Percentiles rank a stretch among this genome's conserved stretches.
Evolutionary conservation across 2,888 invertebrate genomes (phyloP).

Genomic region (Anthophora plumipes): DNA sequence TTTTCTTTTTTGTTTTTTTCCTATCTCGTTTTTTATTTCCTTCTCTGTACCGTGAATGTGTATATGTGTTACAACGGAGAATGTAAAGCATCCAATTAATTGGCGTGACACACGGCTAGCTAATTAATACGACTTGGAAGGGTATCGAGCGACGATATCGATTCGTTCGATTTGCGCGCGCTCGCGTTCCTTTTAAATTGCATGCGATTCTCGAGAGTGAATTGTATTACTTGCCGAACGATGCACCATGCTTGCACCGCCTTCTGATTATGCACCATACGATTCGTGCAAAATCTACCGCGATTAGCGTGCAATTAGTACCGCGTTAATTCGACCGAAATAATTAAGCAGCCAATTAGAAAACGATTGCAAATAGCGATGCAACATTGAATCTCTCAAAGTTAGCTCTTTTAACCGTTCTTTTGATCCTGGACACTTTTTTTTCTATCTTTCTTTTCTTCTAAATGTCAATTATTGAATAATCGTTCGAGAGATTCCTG

Average conservation of each 20-base stretch:
- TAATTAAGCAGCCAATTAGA: slow-evolving; percentile 24
- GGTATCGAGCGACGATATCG: not conserved
- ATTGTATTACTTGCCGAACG: slow-evolving; percentile 29
- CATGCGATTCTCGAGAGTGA: slow-evolving; percentile 56
- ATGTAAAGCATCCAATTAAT: slow-evolving; percentile 22
- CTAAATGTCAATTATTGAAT: not conserved
- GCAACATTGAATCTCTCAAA: not conserved
- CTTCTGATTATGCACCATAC: slow-evolving; percentile 27
- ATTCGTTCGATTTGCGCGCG: slow-evolving; percentile 20
- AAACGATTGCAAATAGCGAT: slow-evolving; percentile 27
- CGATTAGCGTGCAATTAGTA: slow-evolving; percentile 44
- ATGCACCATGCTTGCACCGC: slow-evolving; percentile 63
- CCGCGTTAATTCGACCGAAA: slow-evolving; percentile 29
- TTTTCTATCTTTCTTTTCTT: not conserved
- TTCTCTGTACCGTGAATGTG: not conserved
- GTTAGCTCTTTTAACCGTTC: not conserved
- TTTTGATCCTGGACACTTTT: not conserved
- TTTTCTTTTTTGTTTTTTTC: no score
- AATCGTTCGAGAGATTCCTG: not conserved
- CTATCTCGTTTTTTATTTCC: no score
- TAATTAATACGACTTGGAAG: slow-evolving; percentile 21
- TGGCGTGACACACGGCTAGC: not conserved
- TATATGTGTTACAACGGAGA: not conserved
- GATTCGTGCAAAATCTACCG: slow-evolving; percentile 39
- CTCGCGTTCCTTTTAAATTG: slow-evolving; percentile 32